A percentile compares a stretch with the other conserved stretches of the same genome.
Evolutionary conservation across 2,113 vertebrate species (phyloP).

Genomic region (Cinclus mexicanus): DNA sequence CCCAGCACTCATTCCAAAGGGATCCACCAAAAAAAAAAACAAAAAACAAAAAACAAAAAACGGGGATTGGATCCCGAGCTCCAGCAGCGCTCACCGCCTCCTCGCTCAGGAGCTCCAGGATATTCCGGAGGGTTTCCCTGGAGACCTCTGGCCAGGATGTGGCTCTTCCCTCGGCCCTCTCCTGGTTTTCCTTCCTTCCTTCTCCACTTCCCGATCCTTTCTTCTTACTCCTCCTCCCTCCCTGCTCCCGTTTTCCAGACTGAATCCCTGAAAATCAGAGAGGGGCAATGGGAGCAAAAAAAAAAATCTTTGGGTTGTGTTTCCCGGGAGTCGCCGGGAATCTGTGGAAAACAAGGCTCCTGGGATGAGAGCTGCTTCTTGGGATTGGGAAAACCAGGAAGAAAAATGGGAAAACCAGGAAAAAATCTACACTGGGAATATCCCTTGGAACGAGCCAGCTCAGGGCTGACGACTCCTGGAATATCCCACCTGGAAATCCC

Average conservation of each 20-base stretch:
- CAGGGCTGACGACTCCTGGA: accelerated
- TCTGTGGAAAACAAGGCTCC: background rate
- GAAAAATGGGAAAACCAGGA: background rate
- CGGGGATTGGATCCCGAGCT: accelerated
- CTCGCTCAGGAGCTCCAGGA: background rate
- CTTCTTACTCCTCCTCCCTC: too few relatives aligned
- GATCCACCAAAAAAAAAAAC: background rate
- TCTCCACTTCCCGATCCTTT: background rate
- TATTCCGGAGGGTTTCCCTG: background rate
- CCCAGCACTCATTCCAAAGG: background rate
- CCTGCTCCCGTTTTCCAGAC: background rate
- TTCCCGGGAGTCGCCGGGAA: too few relatives aligned
- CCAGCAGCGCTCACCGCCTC: background rate
- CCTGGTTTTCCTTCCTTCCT: background rate
- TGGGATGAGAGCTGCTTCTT: background rate
- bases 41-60: background rate
- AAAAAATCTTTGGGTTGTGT: background rate
- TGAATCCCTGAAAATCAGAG: accelerated
- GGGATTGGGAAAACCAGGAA: background rate
- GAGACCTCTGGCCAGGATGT: background rate
- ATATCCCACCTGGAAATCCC: background rate
- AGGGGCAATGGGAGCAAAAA: background rate
- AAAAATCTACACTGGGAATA: background rate
- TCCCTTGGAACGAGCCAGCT: background rate
- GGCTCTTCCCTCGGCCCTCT: background rate